Evolutionary conservation across 1,140 invertebrate genomes (phyloP), one percentile per base, ranked within the genome.

Genomic region (Pseudomyrmex gracilis): DNA sequence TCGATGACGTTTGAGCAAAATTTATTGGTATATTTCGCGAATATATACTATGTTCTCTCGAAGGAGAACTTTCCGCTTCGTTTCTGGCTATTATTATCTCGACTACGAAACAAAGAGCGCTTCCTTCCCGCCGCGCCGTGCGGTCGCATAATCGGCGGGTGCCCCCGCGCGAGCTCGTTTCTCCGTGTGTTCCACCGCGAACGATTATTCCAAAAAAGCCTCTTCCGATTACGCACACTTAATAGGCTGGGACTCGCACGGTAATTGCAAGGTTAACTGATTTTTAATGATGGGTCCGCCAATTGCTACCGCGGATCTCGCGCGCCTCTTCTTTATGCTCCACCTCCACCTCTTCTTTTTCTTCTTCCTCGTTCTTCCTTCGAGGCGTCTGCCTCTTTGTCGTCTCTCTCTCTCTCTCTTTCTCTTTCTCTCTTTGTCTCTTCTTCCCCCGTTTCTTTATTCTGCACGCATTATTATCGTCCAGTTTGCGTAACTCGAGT

Each of bases 261-360:
- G 87, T 89, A 89, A 90, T 87, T 89, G 88, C 85, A 71, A 85
- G 87, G 89, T 90, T 90, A 90, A 90, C 85, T 90, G 88, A 90
- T 89, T 90, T 90, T 90, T 90, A 90, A 90, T 89, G 88, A 89
- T 68, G 68, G 89, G 87, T 86, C 80, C 83, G 86, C 76, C 87
- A 83, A 87, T 88, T 83, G 76, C 87, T 83, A 88, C 86, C 68
- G 86, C 87, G 87, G 87, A 83, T 85, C 66, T 71, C 78, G 73
- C 53, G 85, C 85, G 58, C 51, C 64, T 84, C 74, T 74, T 68
- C 71, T 78, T 78, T 61, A 60, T 51, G 55, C 55, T 61, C 55
- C 60, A 60, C 8, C 63, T 82, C 22, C 84, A 45, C 12, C 15
- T 76, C 47, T 66, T 47, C 47, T 66, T 47, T 17, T 66, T 57